These are phyloP conservation scores for Plebejus melissa DNA, from an alignment of 2,888 invertebrate species.

Conservation along the genomic window DNA sequence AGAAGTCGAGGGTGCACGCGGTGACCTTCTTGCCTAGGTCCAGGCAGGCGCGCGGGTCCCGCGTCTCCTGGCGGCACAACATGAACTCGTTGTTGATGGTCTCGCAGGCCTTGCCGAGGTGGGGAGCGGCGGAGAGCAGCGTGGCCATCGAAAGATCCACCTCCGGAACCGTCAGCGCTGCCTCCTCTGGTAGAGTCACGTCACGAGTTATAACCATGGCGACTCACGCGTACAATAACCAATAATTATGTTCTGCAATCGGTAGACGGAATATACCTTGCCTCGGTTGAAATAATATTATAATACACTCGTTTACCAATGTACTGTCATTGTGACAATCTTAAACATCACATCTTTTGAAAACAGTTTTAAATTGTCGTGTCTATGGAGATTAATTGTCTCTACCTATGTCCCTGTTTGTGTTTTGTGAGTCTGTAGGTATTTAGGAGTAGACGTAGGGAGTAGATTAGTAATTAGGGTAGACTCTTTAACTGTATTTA, in stretches of 20 bases:
- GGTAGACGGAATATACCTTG: neutral
- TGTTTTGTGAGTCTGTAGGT: too few relatives aligned
- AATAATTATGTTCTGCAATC: neutral
- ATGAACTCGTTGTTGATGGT: constrained; percentile 94
- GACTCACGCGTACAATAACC: neutral
- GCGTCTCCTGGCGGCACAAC: constrained; percentile 88
- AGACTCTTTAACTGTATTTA: too few relatives aligned
- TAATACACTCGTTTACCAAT: neutral
- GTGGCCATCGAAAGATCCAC: constrained; percentile 89
- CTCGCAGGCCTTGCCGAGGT: constrained; percentile 95
- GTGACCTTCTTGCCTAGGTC: constrained; percentile 93
- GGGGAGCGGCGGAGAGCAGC: constrained; percentile 91
- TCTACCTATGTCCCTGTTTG: neutral
- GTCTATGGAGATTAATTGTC: neutral
- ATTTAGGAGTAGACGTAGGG: too few relatives aligned
- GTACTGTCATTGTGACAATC: neutral
- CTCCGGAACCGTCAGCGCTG: constrained; percentile 89
- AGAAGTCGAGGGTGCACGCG: constrained; percentile 89
- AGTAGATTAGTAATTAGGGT: too few relatives aligned
- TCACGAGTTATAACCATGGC: constrained; percentile 83
- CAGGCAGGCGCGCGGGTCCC: constrained; percentile 91
- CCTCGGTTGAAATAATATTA: neutral
- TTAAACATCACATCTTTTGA: neutral
- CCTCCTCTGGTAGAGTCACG: constrained; percentile 85
- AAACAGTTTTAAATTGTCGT: neutral